Percentiles rank a stretch among this genome's conserved stretches.
These are phyloP conservation scores for Manduca sexta DNA, from an alignment of 1,140 invertebrate genomes.

Conservation along the genomic window DNA sequence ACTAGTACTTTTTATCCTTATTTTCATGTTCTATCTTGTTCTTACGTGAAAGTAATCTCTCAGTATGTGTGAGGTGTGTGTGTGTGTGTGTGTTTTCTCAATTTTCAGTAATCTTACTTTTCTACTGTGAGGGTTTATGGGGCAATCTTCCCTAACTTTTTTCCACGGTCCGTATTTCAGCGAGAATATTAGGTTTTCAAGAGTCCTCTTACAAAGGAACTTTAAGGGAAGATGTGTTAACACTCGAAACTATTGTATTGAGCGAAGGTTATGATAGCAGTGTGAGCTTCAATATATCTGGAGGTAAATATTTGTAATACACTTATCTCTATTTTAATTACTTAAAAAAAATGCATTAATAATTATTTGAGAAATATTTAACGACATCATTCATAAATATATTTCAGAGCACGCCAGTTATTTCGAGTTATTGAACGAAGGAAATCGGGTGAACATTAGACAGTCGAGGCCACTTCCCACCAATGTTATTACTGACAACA, in stretches of 20 bases:
- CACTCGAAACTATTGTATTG: conserved; percentile 26
- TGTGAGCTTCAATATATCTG: conserved; percentile 25
- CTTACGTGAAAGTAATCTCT: no score
- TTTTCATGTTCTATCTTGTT: no score
- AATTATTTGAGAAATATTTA: no score
- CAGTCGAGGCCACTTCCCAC: conserved; percentile 19
- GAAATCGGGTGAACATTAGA: conserved; percentile 25
- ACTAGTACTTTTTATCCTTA: no score
- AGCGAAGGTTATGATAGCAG: conserved; percentile 23
- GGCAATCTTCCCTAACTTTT: conserved; percentile 8
- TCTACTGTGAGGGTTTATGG: conserved; percentile 17
- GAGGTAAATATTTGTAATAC: conserved; percentile 33
- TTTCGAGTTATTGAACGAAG: conserved; percentile 15
- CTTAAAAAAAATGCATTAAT: conserved; percentile 1
- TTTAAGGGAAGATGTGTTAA: conserved; percentile 20
- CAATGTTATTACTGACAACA: conserved; percentile 29
- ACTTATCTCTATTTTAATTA: neutral
- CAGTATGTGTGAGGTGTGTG: no score
- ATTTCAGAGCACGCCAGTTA: conserved; percentile 27
- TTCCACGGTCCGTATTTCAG: conserved; percentile 24
- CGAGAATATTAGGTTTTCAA: conserved; percentile 33
- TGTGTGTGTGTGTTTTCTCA: no score
- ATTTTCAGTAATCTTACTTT: neutral
- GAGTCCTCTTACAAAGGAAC: conserved; percentile 25
- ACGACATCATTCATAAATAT: neutral